Evolutionary conservation across 1,140 invertebrate genomes (phyloP).

Genomic region (Lucilia cuprina): DNA sequence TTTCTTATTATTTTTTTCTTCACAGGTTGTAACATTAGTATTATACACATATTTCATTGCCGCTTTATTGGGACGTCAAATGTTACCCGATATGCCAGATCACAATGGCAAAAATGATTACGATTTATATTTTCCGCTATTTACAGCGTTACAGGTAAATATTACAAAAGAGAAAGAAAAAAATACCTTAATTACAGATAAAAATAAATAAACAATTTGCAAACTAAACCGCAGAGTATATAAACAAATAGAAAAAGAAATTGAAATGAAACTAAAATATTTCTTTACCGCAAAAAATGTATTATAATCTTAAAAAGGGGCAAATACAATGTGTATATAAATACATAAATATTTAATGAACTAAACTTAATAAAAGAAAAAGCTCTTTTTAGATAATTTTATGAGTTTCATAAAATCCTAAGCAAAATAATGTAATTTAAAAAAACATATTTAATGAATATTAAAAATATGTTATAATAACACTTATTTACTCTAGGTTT

Average conservation of each 20-base stretch:
- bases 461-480: too few species aligned
- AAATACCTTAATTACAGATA: neutral
- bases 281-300: neutral
- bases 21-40: conserved; percentile 89
- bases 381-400: too few species aligned
- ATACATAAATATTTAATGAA: too few species aligned
- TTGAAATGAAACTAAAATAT: neutral
- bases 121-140: conserved; percentile 90
- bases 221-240: neutral
- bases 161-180: neutral
- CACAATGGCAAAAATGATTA: conserved; percentile 69
- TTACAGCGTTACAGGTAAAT: conserved; percentile 85
- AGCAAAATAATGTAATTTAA: too few species aligned
- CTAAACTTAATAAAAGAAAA: too few species aligned
- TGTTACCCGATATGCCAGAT: conserved; percentile 69
- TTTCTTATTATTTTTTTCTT: conserved; percentile 49
- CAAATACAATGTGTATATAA: too few species aligned
- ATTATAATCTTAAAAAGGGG: too few species aligned
- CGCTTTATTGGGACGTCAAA: conserved; percentile 82
- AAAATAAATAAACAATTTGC: neutral
- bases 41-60: conserved; percentile 92
- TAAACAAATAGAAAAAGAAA: too few species aligned
- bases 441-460: too few species aligned
- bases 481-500: too few species aligned
- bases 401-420: too few species aligned